Percentiles rank a stretch among this genome's conserved stretches.
Evolutionary conservation across 2,888 invertebrate species (phyloP).

Genomic region (Stictocephala bisonia): DNA sequence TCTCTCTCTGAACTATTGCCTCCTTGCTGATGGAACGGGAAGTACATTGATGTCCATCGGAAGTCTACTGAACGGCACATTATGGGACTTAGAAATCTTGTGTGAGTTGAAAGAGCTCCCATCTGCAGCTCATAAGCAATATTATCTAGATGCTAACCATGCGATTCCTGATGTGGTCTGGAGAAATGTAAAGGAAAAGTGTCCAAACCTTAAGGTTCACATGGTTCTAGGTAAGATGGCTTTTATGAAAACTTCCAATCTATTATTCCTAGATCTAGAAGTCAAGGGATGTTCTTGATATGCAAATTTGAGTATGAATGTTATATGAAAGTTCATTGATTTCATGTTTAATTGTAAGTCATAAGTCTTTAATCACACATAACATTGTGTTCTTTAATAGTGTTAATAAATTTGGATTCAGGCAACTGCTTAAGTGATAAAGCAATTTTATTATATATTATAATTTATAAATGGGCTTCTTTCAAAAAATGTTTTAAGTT

Average conservation of each 20-base stretch:
- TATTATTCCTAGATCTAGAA: too few species aligned
- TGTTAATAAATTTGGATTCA: too few species aligned
- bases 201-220: conserved; percentile 32
- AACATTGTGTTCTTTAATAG: too few species aligned
- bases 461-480: too few species aligned
- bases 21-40: conserved; percentile 43
- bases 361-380: too few species aligned
- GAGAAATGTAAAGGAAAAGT: background rate
- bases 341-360: too few species aligned
- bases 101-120: conserved; percentile 23
- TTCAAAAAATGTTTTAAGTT: too few species aligned
- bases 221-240: conserved; percentile 25
- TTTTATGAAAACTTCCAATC: background rate
- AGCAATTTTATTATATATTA: too few species aligned
- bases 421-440: too few species aligned
- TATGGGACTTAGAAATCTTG: conserved; percentile 27
- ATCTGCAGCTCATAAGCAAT: background rate
- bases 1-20: conserved; percentile 33
- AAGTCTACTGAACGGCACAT: background rate
- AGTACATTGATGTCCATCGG: conserved; percentile 34
- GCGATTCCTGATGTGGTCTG: conserved; percentile 30
- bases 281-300: too few species aligned
- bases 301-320: too few species aligned
- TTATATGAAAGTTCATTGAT: too few species aligned
- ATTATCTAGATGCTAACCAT: background rate